Percentiles rank a stretch among this genome's conserved stretches.
phyloP scores from a whole-genome alignment of 2,113 vertebrate species.

The Sinocyclocheilus rhinocerous region DNA sequence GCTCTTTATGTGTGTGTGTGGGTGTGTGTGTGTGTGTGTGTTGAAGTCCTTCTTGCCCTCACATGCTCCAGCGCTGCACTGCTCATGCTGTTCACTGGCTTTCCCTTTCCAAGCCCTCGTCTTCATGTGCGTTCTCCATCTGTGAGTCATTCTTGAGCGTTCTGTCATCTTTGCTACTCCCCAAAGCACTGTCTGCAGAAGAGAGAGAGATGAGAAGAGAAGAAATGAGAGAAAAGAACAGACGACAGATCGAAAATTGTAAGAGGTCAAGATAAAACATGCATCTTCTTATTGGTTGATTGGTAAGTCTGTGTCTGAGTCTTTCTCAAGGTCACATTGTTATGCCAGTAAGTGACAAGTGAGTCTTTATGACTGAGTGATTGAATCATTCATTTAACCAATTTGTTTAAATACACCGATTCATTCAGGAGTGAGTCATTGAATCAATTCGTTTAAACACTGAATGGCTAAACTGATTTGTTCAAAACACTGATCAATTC shows the following conservation, averaged over 20 bases:
- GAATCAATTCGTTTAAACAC: neutral
- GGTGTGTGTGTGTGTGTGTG: neutral
- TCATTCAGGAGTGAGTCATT: neutral
- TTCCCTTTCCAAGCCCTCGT: neutral
- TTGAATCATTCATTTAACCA: neutral
- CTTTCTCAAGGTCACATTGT: neutral
- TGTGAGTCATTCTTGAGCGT: slow-evolving; percentile 6
- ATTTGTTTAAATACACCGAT: neutral
- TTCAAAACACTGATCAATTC: neutral
- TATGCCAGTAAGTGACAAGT: neutral
- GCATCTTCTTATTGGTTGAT: neutral
- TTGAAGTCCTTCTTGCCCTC: slow-evolving; percentile 21
- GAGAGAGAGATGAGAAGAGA: neutral
- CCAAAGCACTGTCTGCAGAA: neutral
- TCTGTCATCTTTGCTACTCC: slow-evolving; percentile 20
- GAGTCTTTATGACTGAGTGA: neutral
- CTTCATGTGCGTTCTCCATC: slow-evolving; percentile 6
- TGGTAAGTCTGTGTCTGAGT: neutral
- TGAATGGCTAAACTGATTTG: neutral
- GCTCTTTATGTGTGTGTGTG: neutral
- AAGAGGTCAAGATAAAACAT: neutral
- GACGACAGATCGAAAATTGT: neutral
- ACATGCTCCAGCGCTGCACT: neutral
- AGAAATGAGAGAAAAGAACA: neutral
- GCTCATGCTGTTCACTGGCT: neutral